Evolutionary conservation across 2,888 invertebrate genomes (phyloP), one percentile per base, ranked within the genome.

Genomic region (Drosophila tanythrix): DNA sequence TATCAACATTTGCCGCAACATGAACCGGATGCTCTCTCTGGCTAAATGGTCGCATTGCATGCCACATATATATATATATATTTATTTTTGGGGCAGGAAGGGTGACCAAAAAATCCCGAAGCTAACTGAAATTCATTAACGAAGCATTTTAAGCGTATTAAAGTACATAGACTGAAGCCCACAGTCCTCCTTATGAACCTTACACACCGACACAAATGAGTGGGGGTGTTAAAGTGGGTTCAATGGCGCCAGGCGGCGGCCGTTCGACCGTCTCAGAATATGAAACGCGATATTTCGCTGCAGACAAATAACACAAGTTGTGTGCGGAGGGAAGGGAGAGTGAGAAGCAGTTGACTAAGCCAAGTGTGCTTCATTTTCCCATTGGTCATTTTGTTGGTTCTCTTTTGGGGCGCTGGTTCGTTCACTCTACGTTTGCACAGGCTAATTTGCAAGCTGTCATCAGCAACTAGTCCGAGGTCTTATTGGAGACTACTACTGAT

Each of bases 111-210:
- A 40, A 50, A 51, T 51, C 18, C n/a, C 10, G 21, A 55, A 25
- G 18, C 18, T 38, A 76, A 87, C 78, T 82, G 74, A 81, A 87
- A 83, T 78, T 79, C 77, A 90, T 90, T 89, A 88, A 76, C 74
- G 61, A 73, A 64, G 59, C 76, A 62, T 79, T 83, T 84, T 79
- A 74, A 70, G 71, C 68, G 74, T 86, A 86, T 84, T 86, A 83
- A 86, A 78, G 40, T 40, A 63, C 13, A 31, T 11, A 31, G 74
- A 31, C 40, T 57, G 27, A 40, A 38, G 25, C 46, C 65, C 78
- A 71, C 77, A 18, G 15, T 8, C 2, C 46, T 70, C 70, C 70
- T 57, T 55, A 13, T 27, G 38, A 33, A 29, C 11, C 27, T 21
- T 21, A 51, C 46, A 46, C 55, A 61, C 33, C 27, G 6, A 25